Evolutionary conservation across 2,113 vertebrate genomes (phyloP), one percentile per base, ranked within the genome.

Genomic region (Mus pahari): DNA sequence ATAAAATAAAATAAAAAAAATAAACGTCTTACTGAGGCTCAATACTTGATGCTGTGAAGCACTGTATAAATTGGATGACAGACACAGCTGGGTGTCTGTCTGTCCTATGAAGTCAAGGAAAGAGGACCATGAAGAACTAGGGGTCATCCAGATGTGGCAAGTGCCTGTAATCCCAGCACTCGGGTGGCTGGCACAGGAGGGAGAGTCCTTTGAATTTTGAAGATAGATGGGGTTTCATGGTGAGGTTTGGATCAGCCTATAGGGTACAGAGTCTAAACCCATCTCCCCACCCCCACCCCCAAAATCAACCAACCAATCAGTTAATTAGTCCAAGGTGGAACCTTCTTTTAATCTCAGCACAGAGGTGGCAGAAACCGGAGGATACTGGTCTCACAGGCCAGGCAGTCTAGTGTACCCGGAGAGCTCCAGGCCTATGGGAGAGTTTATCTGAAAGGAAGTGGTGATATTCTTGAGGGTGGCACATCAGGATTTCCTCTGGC

Each of bases 1-100:
- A 53, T 84, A 39, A 70, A 94, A 53, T 79, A 45, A 79, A 94
- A 91, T 74, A 92, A 73, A 4, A n/a, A 73, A 60, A 53, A 60
- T 87, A 74, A 74, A 74, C 12, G 53, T 55, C 28, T 79, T 83
- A 55, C 36, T 74, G 39, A 95, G 45, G 20, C 20, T 66, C 10
- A 86, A 0, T 28, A 19, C 36, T 33, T 82, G n/a, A 45, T 79
- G 45, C 58, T 55, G 70, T 66, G 62, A 78, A 94, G 86, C 33
- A 39, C 0, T 19, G 24, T 1, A 13, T 5, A 13, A 45, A 33
- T 45, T 33, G 28, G 64, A 66, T 33, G 28, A 64, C 26, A 64
- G 26, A 42, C 26, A 50, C 70, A 39, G n/a, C 66, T 84, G 60
- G 39, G 14, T 62, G 70, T 90, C 71, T 60, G 50, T 36, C 55